Conservation (phyloP, 2,888 invertebrate genomes). For the Allygus modestus region DNA sequence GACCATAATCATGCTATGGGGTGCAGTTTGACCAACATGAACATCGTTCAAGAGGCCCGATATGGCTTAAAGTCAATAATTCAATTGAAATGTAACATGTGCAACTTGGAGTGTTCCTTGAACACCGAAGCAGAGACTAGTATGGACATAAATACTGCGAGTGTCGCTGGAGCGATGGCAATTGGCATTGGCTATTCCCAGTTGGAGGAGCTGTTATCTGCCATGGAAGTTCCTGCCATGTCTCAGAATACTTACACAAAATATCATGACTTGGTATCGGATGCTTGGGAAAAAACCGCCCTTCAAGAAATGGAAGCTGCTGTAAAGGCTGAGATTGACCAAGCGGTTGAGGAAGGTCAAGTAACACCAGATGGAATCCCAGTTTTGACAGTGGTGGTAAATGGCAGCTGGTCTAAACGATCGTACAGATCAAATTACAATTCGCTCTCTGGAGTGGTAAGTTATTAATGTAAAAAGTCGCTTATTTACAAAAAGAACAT, state of each 20-base stretch:
- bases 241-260: conserved; percentile 26
- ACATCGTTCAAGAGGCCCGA: conserved; percentile 23
- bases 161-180: conserved; percentile 57
- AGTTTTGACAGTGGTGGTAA: conserved; percentile 70
- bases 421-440: conserved; percentile 68
- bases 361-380: conserved; percentile 67
- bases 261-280: conserved; percentile 28
- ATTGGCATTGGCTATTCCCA: conserved; percentile 58
- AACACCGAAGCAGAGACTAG: conserved; percentile 13
- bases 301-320: conserved; percentile 57
- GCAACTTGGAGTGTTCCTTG: conserved; percentile 25
- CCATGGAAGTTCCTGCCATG: conserved; percentile 53
- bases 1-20: conserved; percentile 45
- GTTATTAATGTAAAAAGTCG: too few relatives aligned
- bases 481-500: too few relatives aligned
- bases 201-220: conserved; percentile 39
- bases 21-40: conserved; percentile 41
- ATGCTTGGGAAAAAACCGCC: conserved; percentile 48
- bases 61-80: conserved; percentile 38
- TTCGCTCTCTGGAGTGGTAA: conserved; percentile 65
- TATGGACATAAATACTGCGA: conserved; percentile 51
- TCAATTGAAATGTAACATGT: conserved; percentile 50
- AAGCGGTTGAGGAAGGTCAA: conserved; percentile 68
- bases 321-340: conserved; percentile 30
- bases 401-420: conserved; percentile 70